Evolutionary conservation across 2,797 vertebrate genomes (phyloP).

Genomic region (Malacoraja senta): DNA sequence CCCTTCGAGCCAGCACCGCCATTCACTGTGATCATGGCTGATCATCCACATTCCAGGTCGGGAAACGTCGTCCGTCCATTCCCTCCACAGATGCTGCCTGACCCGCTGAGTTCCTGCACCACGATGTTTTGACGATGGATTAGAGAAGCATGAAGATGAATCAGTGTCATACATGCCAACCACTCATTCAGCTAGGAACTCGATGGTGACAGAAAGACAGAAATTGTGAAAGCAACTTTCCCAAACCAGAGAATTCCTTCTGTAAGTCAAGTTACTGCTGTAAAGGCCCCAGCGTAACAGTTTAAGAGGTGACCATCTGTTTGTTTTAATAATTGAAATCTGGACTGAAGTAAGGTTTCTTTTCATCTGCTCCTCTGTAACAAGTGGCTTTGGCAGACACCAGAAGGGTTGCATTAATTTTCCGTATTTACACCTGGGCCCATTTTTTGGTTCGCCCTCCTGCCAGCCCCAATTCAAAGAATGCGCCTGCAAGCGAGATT

Average conservation of each 20-base stretch:
- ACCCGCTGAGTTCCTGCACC: no score
- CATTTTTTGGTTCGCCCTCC: background rate
- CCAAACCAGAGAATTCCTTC: background rate
- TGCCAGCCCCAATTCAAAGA: background rate
- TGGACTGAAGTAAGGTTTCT: background rate
- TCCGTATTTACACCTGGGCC: background rate
- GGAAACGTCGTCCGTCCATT: no score
- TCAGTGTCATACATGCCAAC: background rate
- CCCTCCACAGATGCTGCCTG: no score
- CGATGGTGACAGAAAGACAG: background rate
- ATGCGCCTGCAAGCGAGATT: background rate
- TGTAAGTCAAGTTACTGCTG: background rate
- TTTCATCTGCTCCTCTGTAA: background rate
- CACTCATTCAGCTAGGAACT: background rate
- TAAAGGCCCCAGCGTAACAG: background rate
- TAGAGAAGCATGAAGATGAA: background rate
- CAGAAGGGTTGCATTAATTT: background rate
- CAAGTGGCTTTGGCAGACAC: background rate
- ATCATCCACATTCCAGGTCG: no score
- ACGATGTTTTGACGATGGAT: no score
- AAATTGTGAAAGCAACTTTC: background rate
- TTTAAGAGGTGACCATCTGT: background rate
- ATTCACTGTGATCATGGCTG: no score
- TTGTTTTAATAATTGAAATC: conserved; percentile 25
- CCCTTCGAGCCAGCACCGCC: no score